Evolutionary conservation across 1,140 invertebrate species (phyloP).

Genomic region (Rhynchophorus ferrugineus): DNA sequence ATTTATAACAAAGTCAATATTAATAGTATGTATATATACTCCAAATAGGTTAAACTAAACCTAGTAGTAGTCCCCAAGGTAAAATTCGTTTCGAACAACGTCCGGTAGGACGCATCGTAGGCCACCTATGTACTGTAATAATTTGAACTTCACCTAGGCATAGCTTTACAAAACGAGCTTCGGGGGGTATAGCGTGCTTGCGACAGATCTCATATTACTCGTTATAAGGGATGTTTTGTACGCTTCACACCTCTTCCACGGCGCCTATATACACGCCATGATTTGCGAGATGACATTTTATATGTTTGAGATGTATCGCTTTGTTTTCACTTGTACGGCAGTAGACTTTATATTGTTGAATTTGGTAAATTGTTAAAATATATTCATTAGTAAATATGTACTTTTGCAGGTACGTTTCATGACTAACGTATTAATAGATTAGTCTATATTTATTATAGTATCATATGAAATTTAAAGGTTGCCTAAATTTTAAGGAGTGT

Average conservation of each 20-base stretch:
- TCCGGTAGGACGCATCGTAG: slow-evolving; percentile 4
- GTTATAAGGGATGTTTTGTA: slow-evolving; percentile 14
- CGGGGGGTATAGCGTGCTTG: slow-evolving; percentile 18
- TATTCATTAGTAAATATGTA: neutral
- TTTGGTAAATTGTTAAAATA: neutral
- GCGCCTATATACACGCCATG: slow-evolving; percentile 3
- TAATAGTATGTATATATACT: no score
- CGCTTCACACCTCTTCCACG: slow-evolving; percentile 15
- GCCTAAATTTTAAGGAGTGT: no score
- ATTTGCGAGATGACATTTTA: slow-evolving; percentile 13
- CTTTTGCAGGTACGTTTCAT: no score
- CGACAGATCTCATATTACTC: slow-evolving; percentile 25
- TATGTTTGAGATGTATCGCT: slow-evolving; percentile 2
- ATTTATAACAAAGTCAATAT: no score
- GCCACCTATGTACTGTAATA: slow-evolving; percentile 10
- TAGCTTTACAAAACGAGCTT: slow-evolving; percentile 13
- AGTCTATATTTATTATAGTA: no score
- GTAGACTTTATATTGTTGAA: neutral
- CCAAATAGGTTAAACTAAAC: no score
- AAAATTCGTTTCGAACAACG: no score
- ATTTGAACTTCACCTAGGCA: slow-evolving; percentile 8
- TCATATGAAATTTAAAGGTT: no score
- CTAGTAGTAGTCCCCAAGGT: no score
- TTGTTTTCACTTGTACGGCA: neutral
- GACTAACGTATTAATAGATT: no score